Evolutionary conservation across 2,888 invertebrate genomes (phyloP), one percentile per base, ranked within the genome.

Genomic region (Hirtodrosophila cameraria): DNA sequence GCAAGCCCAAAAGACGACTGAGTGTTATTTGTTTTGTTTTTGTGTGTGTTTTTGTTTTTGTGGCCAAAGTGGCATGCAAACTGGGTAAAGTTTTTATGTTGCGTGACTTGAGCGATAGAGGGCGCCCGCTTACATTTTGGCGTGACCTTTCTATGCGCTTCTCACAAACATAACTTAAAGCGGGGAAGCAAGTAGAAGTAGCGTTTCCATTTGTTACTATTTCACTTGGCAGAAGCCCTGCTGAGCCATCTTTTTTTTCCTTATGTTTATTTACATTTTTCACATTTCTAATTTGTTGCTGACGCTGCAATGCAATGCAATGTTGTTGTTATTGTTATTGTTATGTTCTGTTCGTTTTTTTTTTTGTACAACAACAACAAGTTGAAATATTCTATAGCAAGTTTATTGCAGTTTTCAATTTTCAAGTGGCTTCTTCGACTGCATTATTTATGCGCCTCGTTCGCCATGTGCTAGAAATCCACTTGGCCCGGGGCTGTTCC

Each of bases 381-480:
- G 7, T 25, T 25, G 9, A 28, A 45, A 39, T 33, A 60, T 55
- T 62, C 57, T 23, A 15, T 11, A 16, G 52, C 65, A 63, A 78
- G 71, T 75, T 82, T 78, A 67, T 85, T 82, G 75, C 79, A 69
- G 61, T 75, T 65, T 65, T 65, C 48, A 46, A 36, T 60, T 73
- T 76, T 80, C 75, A 80, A 80, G 80, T 80, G 85, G 75, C 75
- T 67, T 31, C 53, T 23, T 36, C 61, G 49, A 64, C 65, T 78
- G 79, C 72, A 80, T 80, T 82, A 85, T 80, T 80, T 85, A 80
- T 80, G 72, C 75, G 79, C 62, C 60, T 57, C 59, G 72, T 71
- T 83, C 62, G 72, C 76, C 72, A 70, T 84, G 85, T 75, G 75
- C 82, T 69, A 80, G 75, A 80, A 72, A 78, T 78, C 75, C 71